Base-by-base conservation (phyloP, 2,113 vertebrate species). In the Dendropsophus ebraccatus region DNA sequence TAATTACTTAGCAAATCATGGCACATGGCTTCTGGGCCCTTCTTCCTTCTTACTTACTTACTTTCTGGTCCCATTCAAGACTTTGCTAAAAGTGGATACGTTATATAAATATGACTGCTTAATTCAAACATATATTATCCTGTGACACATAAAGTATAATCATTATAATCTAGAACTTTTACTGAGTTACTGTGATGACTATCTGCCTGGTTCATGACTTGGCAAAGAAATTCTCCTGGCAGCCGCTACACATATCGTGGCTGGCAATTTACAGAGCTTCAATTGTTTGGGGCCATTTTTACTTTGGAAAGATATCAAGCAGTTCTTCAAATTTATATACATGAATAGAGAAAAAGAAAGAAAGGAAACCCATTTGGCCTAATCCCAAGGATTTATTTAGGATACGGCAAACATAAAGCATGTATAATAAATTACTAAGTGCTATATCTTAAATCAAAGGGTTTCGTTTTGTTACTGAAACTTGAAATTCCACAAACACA, bases 231-330 rank as follows among this genome's bases (percentile, higher is more conserved):
- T 37, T 70, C 49, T 74, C 49, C 47, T 83, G 81, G 81, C 69
- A 83, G 50, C 69, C n/a, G 17, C 12, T 56, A 41, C 21, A 45
- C 50, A 49, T 58, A 73, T 83, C 67, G 47, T 83, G 81, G 69
- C 23, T 83, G 81, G 81, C 67, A 83, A 35, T 56, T 72, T 56
- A 73, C 69, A 83, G 30, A 32, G 69, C 28, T 83, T 72, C 81
- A 58, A 37, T 83, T 83, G 81, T 83, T 72, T n/a, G 12, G 50
- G 50, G 10, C 49, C 32, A 13, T 21, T 69, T 70, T 58, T 83
- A 45, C 11, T 23, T 54, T 83, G 69, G 49, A 72, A 83, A 56
- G 9, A 58, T 32, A 28, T 30, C 81, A 41, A 73, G 28, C 19
- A 72, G 62, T 82, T 77, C 25, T 77, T 77, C 50, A 54, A 49